Percentiles rank a stretch among this genome's conserved stretches.
Evolutionary conservation across 1,140 invertebrate species (phyloP).

Genomic region (Scaptomyza pallida): DNA sequence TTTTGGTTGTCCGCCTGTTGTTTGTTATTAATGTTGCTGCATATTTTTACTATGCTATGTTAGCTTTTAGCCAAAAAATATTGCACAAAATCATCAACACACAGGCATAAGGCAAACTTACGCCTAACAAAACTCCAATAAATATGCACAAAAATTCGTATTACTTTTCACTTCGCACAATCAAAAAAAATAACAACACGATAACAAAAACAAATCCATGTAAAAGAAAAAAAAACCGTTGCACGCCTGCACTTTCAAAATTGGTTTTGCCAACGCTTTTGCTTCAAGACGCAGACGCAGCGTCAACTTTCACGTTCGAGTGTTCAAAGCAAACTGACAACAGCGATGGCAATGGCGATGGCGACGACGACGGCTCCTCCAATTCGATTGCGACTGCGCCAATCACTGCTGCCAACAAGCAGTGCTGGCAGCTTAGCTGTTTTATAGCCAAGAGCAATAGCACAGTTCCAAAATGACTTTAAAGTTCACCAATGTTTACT

Average conservation of each 20-base stretch:
- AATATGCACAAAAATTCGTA: conserved; percentile 50
- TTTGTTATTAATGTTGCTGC: conserved; percentile 52
- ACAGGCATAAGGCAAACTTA: conserved; percentile 22
- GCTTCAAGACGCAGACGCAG: conserved; percentile 27
- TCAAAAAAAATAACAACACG: conserved; percentile 8
- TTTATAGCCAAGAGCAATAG: conserved; percentile 8
- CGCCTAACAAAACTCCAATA: conserved; percentile 37
- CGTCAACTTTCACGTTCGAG: conserved; percentile 66
- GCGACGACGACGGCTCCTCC: conserved; percentile 19
- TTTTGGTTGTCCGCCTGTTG: conserved; percentile 41
- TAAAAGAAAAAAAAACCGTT: conserved; percentile 55
- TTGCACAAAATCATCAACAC: conserved; percentile 35
- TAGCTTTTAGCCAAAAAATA: conserved; percentile 44
- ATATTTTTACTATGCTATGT: conserved; percentile 35
- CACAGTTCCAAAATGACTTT: neutral
- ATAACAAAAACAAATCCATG: conserved; percentile 32
- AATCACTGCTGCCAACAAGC: conserved; percentile 44
- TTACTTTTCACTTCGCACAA: conserved; percentile 42
- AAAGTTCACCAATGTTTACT: neutral
- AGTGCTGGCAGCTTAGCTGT: conserved; percentile 24
- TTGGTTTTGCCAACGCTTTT: conserved; percentile 36
- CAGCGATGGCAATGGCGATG: conserved; percentile 12
- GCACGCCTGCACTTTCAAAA: conserved; percentile 70
- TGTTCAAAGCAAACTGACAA: conserved; percentile 65
- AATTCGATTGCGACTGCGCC: conserved; percentile 43